These are phyloP conservation scores for Cephalophus harveyi DNA, from an alignment of 2,113 vertebrate species.

Conservation along the genomic window DNA sequence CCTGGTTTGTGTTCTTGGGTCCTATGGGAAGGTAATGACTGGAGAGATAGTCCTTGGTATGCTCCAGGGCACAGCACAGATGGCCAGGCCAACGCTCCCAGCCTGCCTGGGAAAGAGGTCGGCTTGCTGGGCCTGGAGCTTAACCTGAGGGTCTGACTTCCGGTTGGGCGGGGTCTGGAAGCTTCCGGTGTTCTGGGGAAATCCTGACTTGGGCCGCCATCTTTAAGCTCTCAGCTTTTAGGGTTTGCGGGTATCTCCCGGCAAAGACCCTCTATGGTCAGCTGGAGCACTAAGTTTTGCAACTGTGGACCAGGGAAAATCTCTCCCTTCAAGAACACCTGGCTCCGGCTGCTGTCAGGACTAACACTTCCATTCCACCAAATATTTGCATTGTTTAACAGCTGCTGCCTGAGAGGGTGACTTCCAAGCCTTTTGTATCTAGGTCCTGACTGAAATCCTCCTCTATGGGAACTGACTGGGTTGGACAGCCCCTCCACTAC, in stretches of 20 bases:
- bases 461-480: no score
- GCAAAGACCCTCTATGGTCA: background rate
- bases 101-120: background rate
- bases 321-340: background rate
- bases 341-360: no score
- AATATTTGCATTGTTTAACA: no score
- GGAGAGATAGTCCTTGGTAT: background rate
- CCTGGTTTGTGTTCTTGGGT: background rate
- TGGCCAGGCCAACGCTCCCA: background rate
- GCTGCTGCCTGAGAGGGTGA: no score
- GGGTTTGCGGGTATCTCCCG: fast-evolving
- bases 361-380: background rate
- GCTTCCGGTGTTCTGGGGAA: background rate
- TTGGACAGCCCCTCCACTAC: no score
- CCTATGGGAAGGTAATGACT: background rate
- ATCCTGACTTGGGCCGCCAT: no score
- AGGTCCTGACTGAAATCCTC: no score
- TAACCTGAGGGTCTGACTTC: background rate
- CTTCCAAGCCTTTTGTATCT: no score
- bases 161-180: background rate
- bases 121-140: background rate
- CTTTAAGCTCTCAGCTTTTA: background rate
- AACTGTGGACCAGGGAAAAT: background rate
- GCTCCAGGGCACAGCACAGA: background rate
- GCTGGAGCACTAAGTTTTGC: background rate